These are phyloP conservation scores for Cerastis leucographa DNA, from an alignment of 2,888 invertebrate species.

Conservation along the genomic window DNA sequence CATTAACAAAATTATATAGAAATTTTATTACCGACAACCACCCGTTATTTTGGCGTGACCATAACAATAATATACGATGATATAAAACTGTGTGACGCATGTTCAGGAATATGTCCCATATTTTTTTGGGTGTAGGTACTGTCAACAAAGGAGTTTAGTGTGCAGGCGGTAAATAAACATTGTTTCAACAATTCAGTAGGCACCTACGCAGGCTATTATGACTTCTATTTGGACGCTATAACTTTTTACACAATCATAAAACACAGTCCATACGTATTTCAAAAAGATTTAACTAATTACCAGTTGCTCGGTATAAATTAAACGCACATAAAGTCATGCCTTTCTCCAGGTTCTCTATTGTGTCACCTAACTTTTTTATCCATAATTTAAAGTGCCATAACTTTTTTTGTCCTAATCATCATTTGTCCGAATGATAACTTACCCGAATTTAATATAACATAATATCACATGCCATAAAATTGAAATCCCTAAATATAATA, in stretches of 20 bases:
- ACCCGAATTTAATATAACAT: too few species aligned
- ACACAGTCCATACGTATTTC: not conserved
- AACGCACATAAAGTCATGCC: not conserved
- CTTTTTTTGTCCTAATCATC: too few species aligned
- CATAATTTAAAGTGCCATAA: too few species aligned
- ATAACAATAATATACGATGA: conserved; percentile 70
- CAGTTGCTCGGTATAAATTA: not conserved
- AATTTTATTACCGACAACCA: conserved; percentile 61
- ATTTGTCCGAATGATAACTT: too few species aligned
- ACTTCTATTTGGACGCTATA: not conserved
- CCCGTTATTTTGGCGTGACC: conserved; percentile 65
- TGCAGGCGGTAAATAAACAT: not conserved
- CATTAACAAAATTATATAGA: conserved; percentile 61
- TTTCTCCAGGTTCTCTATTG: too few species aligned
- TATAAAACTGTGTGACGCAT: conserved; percentile 71
- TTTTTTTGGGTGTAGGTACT: conserved; percentile 42
- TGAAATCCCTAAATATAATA: too few species aligned
- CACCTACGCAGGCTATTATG: not conserved
- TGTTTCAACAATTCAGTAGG: not conserved
- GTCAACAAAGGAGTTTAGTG: not conserved
- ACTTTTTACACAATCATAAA: not conserved
- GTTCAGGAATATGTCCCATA: conserved; percentile 60
- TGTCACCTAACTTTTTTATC: too few species aligned
- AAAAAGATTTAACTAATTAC: not conserved
- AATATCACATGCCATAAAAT: too few species aligned